Conservation (phyloP, 2,888 invertebrate genomes). For the Nesidiocoris tenuis region DNA sequence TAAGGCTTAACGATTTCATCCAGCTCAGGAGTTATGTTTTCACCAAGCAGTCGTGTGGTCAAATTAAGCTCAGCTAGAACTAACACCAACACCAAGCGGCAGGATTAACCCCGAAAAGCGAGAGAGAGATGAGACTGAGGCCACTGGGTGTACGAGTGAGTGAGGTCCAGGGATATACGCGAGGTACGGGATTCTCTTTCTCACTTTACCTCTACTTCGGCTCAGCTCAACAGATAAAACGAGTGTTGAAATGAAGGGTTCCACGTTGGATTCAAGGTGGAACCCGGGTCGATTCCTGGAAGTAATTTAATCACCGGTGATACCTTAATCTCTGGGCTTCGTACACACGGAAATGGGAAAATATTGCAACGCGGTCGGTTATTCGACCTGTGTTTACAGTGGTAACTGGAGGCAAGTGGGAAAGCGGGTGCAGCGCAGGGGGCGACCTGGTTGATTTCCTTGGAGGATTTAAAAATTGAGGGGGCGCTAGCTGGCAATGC, state of each 20-base stretch:
- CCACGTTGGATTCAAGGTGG: background rate
- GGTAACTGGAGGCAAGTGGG: background rate
- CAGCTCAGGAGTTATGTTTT: background rate
- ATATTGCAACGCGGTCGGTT: constrained; percentile 4
- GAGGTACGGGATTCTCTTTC: background rate
- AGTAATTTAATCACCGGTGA: constrained; percentile 15
- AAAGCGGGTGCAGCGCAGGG: background rate
- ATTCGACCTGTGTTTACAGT: background rate
- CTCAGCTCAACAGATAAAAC: background rate
- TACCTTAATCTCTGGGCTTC: constrained; percentile 6
- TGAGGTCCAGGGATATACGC: background rate
- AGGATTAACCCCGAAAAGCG: background rate
- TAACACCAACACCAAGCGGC: background rate
- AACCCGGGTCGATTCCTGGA: background rate
- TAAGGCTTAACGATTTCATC: background rate
- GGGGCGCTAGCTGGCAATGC: background rate
- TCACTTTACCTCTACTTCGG: background rate
- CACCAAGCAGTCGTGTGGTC: background rate
- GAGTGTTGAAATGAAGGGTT: background rate
- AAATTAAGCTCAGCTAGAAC: background rate
- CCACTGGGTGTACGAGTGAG: background rate
- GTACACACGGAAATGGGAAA: constrained; percentile 10
- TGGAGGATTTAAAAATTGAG: constrained; percentile 10
- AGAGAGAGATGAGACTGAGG: background rate
- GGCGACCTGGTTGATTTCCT: constrained; percentile 1